Evolutionary conservation across 2,888 invertebrate species (phyloP).

Genomic region (Flexamia atlantica): DNA sequence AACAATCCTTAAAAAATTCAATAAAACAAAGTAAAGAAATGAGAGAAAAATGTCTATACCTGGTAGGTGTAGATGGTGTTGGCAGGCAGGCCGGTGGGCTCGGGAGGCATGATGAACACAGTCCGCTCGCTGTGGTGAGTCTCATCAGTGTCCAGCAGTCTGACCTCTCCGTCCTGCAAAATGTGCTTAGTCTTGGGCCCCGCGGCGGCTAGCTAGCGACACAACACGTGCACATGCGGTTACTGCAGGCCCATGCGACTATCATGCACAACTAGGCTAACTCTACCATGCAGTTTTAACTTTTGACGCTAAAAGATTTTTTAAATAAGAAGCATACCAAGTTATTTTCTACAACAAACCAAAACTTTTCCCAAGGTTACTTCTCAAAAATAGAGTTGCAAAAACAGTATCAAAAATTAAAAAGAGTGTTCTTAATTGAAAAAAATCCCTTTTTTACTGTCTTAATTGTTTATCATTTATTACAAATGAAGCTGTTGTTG

Average conservation of each 20-base stretch:
- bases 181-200: conserved; percentile 44
- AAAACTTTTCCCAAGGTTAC: too few species aligned
- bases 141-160: conserved; percentile 89
- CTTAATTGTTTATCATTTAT: too few species aligned
- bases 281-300: not conserved
- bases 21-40: too few species aligned
- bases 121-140: conserved; percentile 92
- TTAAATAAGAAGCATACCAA: too few species aligned
- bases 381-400: too few species aligned
- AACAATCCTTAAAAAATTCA: too few species aligned
- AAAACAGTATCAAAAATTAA: too few species aligned
- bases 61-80: conserved; percentile 71
- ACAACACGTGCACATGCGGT: conserved; percentile 46
- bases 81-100: conserved; percentile 77
- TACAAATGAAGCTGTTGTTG: too few species aligned
- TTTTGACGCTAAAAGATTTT: too few species aligned
- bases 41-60: conserved; percentile 65
- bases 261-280: not conserved
- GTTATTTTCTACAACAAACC: too few species aligned
- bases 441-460: too few species aligned
- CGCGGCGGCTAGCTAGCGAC: conserved; percentile 21
- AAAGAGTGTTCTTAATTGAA: too few species aligned
- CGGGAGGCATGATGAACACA: conserved; percentile 96
- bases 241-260: not conserved
- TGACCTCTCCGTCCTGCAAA: conserved; percentile 77